phyloP scores from a whole-genome alignment of 2,888 invertebrate genomes.

The Pyrrhia umbra region DNA sequence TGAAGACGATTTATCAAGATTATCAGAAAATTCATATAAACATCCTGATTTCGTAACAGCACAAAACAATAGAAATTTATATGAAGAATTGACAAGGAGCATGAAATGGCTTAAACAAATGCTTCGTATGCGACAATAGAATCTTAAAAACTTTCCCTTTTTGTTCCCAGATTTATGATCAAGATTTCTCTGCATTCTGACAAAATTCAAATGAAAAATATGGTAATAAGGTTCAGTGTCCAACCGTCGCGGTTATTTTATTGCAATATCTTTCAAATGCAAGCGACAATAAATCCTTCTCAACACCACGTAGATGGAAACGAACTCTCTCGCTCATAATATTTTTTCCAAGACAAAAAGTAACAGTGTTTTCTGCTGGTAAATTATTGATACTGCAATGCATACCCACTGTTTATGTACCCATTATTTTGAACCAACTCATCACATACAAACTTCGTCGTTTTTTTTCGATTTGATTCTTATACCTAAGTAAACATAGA shows the following conservation, averaged over 20 bases:
- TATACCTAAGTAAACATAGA: too few relatives aligned
- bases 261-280: conserved; percentile 55
- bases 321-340: conserved; percentile 9
- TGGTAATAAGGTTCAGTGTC: conserved; percentile 49
- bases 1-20: conserved; percentile 2
- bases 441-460: too few relatives aligned
- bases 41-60: neutral
- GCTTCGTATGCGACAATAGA: neutral
- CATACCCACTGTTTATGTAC: neutral
- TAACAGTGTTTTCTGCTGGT: neutral
- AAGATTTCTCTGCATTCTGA: conserved; percentile 7
- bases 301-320: neutral
- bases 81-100: neutral
- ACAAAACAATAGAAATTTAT: neutral
- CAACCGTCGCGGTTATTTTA: conserved; percentile 32
- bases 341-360: neutral
- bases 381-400: neutral
- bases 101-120: neutral
- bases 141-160: conserved; percentile 11
- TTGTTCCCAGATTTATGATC: conserved; percentile 32
- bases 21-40: neutral
- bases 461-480: too few relatives aligned
- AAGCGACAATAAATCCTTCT: conserved; percentile 38
- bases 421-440: too few relatives aligned
- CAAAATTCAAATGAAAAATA: conserved; percentile 60